Conservation (phyloP, 2,888 invertebrate genomes). For the Rotaria sp. region DNA sequence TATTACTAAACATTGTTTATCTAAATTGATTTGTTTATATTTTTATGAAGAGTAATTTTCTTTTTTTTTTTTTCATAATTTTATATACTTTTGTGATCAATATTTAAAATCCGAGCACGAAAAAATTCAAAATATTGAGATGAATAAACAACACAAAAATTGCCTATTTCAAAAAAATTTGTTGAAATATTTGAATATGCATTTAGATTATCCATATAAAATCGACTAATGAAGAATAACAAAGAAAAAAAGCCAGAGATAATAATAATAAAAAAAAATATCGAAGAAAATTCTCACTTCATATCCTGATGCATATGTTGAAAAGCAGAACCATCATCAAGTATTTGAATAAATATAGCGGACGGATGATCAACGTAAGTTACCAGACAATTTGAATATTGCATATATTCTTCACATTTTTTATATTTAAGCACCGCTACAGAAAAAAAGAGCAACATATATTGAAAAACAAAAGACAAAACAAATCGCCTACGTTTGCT, state of each 20-base stretch:
- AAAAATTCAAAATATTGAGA: slow-evolving; percentile 3
- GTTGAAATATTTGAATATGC: neutral
- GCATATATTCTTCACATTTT: neutral
- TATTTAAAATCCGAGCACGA: slow-evolving; percentile 9
- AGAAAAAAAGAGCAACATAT: neutral
- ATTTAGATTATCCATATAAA: neutral
- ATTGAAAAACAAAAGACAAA: too few relatives aligned
- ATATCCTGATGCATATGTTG: neutral
- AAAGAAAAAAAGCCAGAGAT: too few relatives aligned
- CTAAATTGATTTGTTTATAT: neutral
- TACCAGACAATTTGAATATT: neutral
- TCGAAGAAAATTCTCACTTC: neutral
- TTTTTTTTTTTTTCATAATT: too few relatives aligned
- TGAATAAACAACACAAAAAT: neutral
- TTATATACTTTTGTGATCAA: neutral
- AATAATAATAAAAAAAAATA: neutral
- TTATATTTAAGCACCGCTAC: neutral
- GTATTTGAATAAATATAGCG: neutral
- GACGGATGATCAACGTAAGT: slow-evolving; percentile 15
- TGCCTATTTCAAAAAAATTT: neutral
- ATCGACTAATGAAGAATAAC: neutral
- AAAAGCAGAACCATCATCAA: neutral
- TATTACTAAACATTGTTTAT: neutral
- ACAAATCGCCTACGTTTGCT: neutral
- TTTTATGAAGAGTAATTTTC: neutral